Evolutionary conservation across 2,888 invertebrate genomes (phyloP).

Genomic region (Epinotia bilunana): DNA sequence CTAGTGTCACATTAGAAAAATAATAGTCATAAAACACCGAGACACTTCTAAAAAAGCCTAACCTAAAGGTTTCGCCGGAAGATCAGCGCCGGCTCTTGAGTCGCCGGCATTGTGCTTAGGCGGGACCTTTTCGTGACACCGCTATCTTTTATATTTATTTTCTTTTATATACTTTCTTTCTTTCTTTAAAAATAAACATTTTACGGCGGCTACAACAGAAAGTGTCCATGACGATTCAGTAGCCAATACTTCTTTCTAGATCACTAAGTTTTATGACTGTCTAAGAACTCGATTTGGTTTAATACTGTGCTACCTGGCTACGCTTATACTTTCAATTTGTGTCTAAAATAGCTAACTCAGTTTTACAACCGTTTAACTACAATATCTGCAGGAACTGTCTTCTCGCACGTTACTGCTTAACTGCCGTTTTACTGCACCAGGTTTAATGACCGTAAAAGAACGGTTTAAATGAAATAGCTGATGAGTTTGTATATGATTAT

Average conservation of each 20-base stretch:
- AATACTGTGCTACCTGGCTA: neutral
- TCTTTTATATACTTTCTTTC: too few species aligned
- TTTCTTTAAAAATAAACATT: too few species aligned
- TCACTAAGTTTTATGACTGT: neutral
- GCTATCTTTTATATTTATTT: too few species aligned
- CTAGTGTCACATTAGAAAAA: neutral
- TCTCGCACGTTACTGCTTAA: slow-evolving; percentile 8
- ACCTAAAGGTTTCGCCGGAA: too few species aligned
- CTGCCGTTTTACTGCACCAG: neutral
- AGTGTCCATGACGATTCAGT: neutral
- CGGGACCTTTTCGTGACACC: too few species aligned
- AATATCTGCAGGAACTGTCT: neutral
- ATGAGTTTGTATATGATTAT: slow-evolving; percentile 5
- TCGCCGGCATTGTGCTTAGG: too few species aligned
- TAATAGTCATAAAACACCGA: neutral
- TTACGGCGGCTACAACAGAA: neutral
- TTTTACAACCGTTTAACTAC: slow-evolving; percentile 1
- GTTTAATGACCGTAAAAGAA: slow-evolving; percentile 8
- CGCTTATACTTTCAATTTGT: neutral
- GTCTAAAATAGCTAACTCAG: neutral
- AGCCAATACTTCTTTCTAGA: neutral
- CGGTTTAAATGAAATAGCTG: neutral
- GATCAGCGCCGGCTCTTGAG: too few species aligned
- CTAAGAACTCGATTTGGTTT: neutral
- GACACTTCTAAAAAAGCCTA: too few species aligned